Evolutionary conservation across 2,113 vertebrate species (phyloP).

Genomic region (Cyanocitta stelleri): DNA sequence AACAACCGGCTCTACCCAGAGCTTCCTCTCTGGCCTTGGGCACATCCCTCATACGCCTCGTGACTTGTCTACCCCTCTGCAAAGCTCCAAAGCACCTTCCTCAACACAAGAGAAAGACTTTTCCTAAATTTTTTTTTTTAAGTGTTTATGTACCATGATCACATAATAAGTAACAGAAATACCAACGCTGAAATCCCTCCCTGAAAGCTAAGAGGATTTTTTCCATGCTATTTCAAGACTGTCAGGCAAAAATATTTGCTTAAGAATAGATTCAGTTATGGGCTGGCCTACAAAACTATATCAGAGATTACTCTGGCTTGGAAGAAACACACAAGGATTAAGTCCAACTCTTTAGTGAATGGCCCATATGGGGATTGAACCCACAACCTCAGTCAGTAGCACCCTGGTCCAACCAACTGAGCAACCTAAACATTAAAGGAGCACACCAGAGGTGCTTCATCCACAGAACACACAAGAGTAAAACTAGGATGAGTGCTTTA

Average conservation of each 20-base stretch:
- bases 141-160: not conserved
- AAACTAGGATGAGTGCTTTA: not conserved
- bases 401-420: not conserved
- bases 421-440: not conserved
- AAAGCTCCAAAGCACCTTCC: not conserved
- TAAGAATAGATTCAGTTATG: not conserved
- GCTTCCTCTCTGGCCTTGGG: not conserved
- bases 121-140: accelerated
- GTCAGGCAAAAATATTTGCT: not conserved
- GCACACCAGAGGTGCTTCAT: not conserved
- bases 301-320: not conserved
- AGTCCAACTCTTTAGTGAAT: not conserved
- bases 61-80: not conserved
- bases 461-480: not conserved
- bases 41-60: not conserved
- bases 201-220: not conserved
- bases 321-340: not conserved
- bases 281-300: not conserved
- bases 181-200: not conserved
- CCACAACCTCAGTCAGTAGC: accelerated
- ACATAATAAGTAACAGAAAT: not conserved
- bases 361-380: not conserved
- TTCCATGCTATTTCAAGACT: not conserved
- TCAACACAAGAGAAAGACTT: not conserved
- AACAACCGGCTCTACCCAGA: accelerated